Percentiles rank a stretch among this genome's conserved stretches.
These are phyloP conservation scores for Lymantria dispar DNA, from an alignment of 2,888 invertebrate species.

Conservation along the genomic window DNA sequence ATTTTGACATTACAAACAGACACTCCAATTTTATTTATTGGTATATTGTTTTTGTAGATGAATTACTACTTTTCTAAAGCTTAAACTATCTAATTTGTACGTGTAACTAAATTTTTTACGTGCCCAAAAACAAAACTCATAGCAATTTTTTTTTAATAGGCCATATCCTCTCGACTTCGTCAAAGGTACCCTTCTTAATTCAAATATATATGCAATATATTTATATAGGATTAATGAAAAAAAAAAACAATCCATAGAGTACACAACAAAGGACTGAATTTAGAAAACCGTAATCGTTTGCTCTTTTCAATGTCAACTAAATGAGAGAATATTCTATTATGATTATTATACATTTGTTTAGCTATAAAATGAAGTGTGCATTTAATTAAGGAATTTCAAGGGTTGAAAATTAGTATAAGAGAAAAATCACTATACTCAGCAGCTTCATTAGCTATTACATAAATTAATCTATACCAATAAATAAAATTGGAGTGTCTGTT, in stretches of 20 bases:
- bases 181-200: conserved; percentile 5
- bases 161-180: neutral
- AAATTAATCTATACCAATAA: no score
- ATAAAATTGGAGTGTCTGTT: no score
- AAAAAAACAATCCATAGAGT: conserved; percentile 27
- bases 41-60: no score
- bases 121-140: neutral
- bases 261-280: conserved; percentile 27
- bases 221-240: conserved; percentile 24
- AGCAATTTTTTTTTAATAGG: neutral
- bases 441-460: no score
- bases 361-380: conserved; percentile 51
- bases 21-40: no score
- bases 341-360: conserved; percentile 67
- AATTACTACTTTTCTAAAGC: no score
- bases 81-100: no score
- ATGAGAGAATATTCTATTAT: conserved; percentile 60
- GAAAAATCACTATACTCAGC: no score
- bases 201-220: conserved; percentile 15
- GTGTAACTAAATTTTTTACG: neutral
- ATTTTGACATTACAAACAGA: no score
- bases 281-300: conserved; percentile 18
- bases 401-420: conserved; percentile 18
- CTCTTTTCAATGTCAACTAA: conserved; percentile 40
- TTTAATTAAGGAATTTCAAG: conserved; percentile 52